Evolutionary conservation across 2,113 vertebrate species (phyloP), one percentile per base, ranked within the genome.

Genomic region (Thryonomys swinderianus): DNA sequence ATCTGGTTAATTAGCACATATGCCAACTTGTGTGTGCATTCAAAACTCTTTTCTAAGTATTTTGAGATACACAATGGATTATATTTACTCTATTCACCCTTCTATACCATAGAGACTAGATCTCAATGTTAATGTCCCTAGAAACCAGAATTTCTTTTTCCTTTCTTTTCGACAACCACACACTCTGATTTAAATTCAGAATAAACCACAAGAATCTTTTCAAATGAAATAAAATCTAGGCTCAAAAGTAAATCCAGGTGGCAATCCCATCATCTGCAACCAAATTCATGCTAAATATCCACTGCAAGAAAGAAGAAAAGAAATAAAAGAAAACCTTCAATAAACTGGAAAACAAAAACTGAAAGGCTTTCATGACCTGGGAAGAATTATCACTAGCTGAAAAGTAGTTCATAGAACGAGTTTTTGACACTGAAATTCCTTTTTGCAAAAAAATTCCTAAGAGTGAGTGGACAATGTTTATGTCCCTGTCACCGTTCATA

Each of bases 361-460:
- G 69, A 69, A 87, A 64, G 23, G 37, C n/a, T 83, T 27, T 42
- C 51, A 53, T 7, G 82, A 82, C 59, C 48, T 48, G 42, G 32
- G 13, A 92, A 92, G 48, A 79, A 94, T 87, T 51, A 80, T 48
- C 27, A 79, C 62, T 40, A 88, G 48, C 20, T 66, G 61, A 90
- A 79, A 48, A 53, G 45, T 23, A 79, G 11, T 12, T 92, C 17
- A 10, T 73, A 59, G n/a, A 73, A 16, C 78, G 27, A 53, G 8
- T 61, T 92, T 94, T 59, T 74, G 40, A 59, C 61, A 66, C 8
- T 45, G 45, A 57, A 67, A 79, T 93, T 57, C 27, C 34, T 85
- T 88, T 85, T 45, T 13, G 37, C 51, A 93, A 89, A 27, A 79
- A 89, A 86, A 91, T 93, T 95, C 64, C 45, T 79, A 71, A 93